Conservation (phyloP, 2,797 vertebrate species). For the Tragopan temminckii region DNA sequence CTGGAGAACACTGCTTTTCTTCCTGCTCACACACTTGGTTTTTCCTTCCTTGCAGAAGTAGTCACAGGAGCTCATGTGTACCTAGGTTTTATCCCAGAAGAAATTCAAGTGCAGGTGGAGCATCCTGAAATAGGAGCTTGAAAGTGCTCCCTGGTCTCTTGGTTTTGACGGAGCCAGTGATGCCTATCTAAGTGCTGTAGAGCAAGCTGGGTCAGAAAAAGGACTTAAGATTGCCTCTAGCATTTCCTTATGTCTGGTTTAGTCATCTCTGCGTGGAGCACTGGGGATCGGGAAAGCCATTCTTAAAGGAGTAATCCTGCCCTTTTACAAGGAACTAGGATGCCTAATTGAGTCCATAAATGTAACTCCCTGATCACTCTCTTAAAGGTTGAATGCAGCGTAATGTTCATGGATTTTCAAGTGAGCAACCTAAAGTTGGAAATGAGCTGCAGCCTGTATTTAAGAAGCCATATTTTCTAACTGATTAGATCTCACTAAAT, state of each 20-base stretch:
- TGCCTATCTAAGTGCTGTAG: not conserved
- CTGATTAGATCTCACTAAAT: conserved; percentile 34
- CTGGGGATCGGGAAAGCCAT: not conserved
- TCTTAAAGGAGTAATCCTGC: not conserved
- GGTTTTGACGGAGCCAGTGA: not conserved
- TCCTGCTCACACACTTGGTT: accelerated
- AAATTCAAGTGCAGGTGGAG: not conserved
- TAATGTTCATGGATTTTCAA: not conserved
- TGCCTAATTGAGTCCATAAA: not conserved
- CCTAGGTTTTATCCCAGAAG: not conserved
- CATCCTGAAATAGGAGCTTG: not conserved
- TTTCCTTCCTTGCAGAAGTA: not conserved
- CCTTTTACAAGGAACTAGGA: not conserved
- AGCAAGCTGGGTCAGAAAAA: not conserved
- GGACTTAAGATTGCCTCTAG: not conserved
- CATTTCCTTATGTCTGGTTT: not conserved
- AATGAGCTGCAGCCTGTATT: not conserved
- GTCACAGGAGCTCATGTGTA: not conserved
- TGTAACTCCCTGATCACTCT: not conserved
- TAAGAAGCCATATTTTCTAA: conserved; percentile 6
- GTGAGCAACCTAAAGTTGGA: not conserved
- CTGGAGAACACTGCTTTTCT: not conserved
- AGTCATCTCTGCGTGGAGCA: not conserved
- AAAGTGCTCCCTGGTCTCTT: not conserved
- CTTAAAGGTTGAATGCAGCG: not conserved